phyloP scores from a whole-genome alignment of 2,113 vertebrate genomes.

The Anhinga rufa region DNA sequence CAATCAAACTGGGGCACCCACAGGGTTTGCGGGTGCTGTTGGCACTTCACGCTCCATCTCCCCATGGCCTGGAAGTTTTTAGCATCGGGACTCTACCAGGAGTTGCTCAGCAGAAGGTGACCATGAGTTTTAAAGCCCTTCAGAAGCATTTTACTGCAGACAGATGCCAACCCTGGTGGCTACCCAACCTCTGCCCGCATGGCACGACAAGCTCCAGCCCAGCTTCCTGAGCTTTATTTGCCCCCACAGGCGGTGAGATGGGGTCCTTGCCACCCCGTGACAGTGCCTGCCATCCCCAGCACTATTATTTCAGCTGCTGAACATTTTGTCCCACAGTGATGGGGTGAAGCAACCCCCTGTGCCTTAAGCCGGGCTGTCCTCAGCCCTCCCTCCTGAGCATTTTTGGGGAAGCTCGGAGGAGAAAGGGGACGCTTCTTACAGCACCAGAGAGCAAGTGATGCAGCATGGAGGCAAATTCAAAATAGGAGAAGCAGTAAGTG shows the following conservation, averaged over 20 bases:
- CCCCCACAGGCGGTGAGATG: rapidly evolving
- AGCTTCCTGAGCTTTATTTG: background rate
- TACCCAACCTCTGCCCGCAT: background rate
- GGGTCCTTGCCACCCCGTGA: rapidly evolving
- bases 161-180: rapidly evolving
- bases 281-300: background rate
- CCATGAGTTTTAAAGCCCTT: background rate
- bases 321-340: rapidly evolving
- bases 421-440: background rate
- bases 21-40: background rate
- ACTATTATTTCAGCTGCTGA: background rate
- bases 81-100: background rate
- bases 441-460: background rate
- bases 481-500: background rate
- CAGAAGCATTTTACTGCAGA: background rate
- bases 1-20: too few relatives aligned
- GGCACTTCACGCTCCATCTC: background rate
- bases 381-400: rapidly evolving
- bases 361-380: background rate
- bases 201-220: background rate
- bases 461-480: background rate
- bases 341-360: background rate
- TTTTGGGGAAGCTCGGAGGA: background rate
- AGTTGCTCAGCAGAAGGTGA: background rate
- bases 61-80: rapidly evolving